Evolutionary conservation across 2,113 vertebrate species (phyloP).

Genomic region (Pagrus major): DNA sequence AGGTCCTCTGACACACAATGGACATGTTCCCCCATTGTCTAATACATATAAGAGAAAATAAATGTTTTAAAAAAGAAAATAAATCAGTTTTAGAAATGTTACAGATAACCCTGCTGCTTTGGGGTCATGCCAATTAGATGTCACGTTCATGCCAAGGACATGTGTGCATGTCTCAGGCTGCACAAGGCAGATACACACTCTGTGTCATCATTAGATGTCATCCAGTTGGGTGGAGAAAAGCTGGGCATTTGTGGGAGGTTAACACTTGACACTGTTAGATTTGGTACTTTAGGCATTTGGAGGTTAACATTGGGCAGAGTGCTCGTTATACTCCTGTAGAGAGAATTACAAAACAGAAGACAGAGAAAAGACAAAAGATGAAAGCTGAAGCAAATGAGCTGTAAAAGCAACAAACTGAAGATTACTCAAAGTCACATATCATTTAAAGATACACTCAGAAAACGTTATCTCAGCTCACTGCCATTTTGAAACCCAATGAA

Average conservation of each 20-base stretch:
- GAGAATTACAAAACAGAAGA: constrained; percentile 56
- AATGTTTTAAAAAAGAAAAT: neutral
- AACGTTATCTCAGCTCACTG: neutral
- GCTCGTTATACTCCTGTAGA: constrained; percentile 95
- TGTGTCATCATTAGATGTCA: constrained; percentile 92
- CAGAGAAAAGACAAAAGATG: constrained; percentile 3
- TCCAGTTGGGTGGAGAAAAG: constrained; percentile 96
- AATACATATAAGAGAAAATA: too few species aligned
- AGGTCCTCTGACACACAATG: neutral
- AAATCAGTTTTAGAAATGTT: neutral
- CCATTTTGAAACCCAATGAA: neutral
- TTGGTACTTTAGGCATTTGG: constrained; percentile 93
- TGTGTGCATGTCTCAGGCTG: constrained; percentile 87
- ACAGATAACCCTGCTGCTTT: neutral
- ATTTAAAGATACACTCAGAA: neutral
- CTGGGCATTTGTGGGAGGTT: constrained; percentile 95
- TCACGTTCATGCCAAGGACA: constrained; percentile 92
- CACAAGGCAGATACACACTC: constrained; percentile 96
- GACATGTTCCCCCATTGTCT: neutral
- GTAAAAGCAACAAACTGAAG: neutral
- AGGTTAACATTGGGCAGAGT: constrained; percentile 97
- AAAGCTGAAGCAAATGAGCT: constrained; percentile 4
- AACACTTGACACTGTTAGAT: constrained; percentile 91
- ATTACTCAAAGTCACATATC: neutral
- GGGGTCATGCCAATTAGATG: neutral